Evolutionary conservation across 2,888 invertebrate genomes (phyloP).

Genomic region (Andricus curvator): DNA sequence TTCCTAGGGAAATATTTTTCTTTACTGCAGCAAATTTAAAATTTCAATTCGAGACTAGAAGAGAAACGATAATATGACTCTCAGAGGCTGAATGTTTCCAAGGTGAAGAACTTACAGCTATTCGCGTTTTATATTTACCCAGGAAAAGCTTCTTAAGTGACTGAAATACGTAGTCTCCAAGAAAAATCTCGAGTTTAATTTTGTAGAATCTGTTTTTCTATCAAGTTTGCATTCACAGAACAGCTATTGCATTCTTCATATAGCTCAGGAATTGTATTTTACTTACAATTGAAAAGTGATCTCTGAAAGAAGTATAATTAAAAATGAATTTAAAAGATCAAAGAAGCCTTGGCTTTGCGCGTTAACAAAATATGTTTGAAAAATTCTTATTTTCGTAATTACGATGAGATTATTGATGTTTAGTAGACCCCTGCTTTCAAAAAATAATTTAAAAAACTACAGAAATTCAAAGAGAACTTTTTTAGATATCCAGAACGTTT

Average conservation of each 20-base stretch:
- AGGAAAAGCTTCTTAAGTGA: background rate
- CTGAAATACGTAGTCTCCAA: background rate
- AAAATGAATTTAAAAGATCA: no score
- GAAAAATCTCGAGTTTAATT: background rate
- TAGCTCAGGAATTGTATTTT: background rate
- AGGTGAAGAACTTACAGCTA: background rate
- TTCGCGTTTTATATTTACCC: background rate
- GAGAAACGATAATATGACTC: background rate
- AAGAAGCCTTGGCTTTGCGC: no score
- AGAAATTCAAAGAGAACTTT: no score
- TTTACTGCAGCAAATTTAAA: background rate
- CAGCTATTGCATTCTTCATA: background rate
- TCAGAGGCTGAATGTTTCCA: background rate
- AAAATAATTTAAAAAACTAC: no score
- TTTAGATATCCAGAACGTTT: no score
- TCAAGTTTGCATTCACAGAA: no score
- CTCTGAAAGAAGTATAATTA: no score
- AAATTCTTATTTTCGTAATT: no score
- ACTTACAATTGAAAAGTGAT: background rate
- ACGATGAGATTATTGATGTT: no score
- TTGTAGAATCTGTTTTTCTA: background rate
- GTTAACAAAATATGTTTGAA: no score
- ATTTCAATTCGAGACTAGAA: background rate
- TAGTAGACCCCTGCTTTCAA: no score
- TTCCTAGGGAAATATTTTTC: background rate